Evolutionary conservation across 23 tunicate genomes (phyloP).

Genomic region (Styela plicata): DNA sequence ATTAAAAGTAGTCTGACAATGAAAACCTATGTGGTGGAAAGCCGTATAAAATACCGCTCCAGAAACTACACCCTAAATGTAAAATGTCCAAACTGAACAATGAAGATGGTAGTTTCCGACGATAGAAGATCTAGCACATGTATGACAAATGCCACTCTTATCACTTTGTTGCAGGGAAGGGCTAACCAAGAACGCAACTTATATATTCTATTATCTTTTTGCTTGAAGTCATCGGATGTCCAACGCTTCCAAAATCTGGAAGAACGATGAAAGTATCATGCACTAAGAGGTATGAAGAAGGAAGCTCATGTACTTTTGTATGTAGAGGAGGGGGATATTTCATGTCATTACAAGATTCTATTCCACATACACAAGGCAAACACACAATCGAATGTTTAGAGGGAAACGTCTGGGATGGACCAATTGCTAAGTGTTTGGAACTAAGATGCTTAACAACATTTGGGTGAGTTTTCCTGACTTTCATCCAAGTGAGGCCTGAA

Average conservation of each 20-base stretch:
- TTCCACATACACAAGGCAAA: background rate
- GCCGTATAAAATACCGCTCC: too few species aligned
- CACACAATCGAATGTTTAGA: background rate
- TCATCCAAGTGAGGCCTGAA: too few species aligned
- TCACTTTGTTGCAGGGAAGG: too few species aligned
- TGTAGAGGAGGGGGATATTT: slow-evolving; percentile 6
- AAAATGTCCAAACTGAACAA: too few species aligned
- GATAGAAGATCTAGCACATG: too few species aligned
- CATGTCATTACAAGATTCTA: background rate
- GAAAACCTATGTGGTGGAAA: too few species aligned
- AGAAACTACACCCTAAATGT: too few species aligned
- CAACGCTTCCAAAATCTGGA: background rate
- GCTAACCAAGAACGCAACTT: background rate
- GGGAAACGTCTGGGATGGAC: background rate
- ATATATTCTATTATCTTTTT: background rate
- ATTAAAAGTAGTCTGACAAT: too few species aligned
- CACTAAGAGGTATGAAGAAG: background rate
- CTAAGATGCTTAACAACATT: background rate
- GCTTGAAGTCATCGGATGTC: background rate
- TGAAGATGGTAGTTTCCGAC: too few species aligned
- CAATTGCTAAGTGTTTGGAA: background rate
- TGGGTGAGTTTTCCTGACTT: background rate
- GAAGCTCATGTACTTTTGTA: background rate
- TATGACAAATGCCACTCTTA: too few species aligned
- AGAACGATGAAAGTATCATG: background rate